Conservation (phyloP, 2,888 invertebrate genomes). For the Listrodromus nycthemerus region DNA sequence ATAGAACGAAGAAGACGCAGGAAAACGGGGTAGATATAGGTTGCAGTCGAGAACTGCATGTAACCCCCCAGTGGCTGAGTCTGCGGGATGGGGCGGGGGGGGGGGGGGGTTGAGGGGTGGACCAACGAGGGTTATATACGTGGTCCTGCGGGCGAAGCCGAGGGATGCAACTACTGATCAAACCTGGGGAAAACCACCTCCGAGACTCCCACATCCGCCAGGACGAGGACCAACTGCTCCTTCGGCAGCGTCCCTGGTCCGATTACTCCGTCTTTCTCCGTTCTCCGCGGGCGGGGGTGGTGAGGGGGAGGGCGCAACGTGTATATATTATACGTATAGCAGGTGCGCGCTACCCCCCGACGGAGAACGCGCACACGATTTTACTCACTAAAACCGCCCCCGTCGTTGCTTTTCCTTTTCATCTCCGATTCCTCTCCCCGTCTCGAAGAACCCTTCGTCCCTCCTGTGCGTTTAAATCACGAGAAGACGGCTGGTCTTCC, state of each 20-base stretch:
- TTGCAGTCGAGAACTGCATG: constrained; percentile 24
- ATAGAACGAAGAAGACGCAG: constrained; percentile 54
- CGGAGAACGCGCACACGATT: constrained; percentile 60
- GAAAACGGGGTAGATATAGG: constrained; percentile 40
- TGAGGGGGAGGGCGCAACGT: neutral
- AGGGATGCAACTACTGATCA: constrained; percentile 70
- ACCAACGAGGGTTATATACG: constrained; percentile 46
- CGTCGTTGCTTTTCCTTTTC: constrained; percentile 61
- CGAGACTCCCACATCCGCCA: constrained; percentile 59
- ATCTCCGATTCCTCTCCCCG: constrained; percentile 36
- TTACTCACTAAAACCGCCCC: constrained; percentile 59
- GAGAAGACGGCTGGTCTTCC: constrained; percentile 17
- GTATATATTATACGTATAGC: constrained; percentile 43
- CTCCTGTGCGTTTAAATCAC: constrained; percentile 54
- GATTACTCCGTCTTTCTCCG: constrained; percentile 50
- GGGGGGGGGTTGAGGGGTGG: constrained; percentile 24
- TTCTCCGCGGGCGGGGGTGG: constrained; percentile 3
- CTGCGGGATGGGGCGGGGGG: constrained; percentile 18
- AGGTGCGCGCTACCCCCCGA: constrained; percentile 58
- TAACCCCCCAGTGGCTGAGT: constrained; percentile 32
- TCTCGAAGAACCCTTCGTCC: constrained; percentile 37
- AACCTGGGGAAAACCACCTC: constrained; percentile 66
- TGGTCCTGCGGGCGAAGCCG: constrained; percentile 58
- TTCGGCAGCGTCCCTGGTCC: constrained; percentile 49
- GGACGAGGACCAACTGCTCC: constrained; percentile 27